phyloP scores from a whole-genome alignment of 2,113 vertebrate species.

The Cyanoramphus novaezelandiae region DNA sequence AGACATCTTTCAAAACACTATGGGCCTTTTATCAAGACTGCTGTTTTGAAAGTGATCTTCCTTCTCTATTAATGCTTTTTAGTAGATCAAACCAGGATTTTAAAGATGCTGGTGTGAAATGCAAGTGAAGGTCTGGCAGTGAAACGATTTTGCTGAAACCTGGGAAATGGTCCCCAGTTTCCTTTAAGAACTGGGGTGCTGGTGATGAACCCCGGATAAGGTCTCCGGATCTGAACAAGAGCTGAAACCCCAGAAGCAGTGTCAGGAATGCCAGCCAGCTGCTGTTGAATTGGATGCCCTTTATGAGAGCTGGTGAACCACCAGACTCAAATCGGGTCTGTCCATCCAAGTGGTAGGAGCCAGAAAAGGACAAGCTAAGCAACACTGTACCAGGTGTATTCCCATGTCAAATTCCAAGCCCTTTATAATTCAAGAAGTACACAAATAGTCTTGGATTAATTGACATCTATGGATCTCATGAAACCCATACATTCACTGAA shows the following conservation, averaged over 20 bases:
- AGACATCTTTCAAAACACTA: background rate
- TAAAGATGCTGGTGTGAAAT: background rate
- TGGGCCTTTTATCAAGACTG: background rate
- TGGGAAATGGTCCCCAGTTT: background rate
- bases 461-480: background rate
- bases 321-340: rapidly evolving
- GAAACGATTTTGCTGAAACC: rapidly evolving
- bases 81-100: background rate
- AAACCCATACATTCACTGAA: rapidly evolving
- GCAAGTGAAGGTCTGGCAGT: background rate
- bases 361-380: background rate
- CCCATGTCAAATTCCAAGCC: background rate
- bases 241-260: rapidly evolving
- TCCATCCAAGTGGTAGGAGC: rapidly evolving
- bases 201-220: background rate
- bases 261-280: background rate
- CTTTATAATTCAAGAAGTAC: background rate
- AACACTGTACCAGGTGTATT: rapidly evolving
- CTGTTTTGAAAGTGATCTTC: background rate
- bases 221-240: background rate
- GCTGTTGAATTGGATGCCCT: no score
- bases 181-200: rapidly evolving
- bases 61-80: background rate
- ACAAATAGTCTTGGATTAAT: background rate
- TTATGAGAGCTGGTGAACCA: background rate